Percentiles rank a stretch among this genome's conserved stretches.
Evolutionary conservation across 64 coral and sea anemone species (phyloP).

Genomic region (Dendrophyllia cribrosa): DNA sequence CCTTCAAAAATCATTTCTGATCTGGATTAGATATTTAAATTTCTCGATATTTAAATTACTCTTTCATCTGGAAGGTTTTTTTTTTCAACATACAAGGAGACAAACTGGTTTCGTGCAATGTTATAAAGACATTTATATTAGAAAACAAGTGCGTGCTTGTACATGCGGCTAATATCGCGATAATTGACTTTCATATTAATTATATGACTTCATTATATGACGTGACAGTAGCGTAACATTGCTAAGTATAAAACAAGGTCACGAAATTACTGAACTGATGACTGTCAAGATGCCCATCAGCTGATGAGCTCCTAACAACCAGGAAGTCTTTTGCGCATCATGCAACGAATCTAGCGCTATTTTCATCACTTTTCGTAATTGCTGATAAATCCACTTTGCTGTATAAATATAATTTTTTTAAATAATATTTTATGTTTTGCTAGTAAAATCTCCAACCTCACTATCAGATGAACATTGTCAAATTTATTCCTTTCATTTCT

Average conservation of each 20-base stretch:
- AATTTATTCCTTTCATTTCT: no score
- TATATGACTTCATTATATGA: not conserved
- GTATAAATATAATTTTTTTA: no score
- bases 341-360: no score
- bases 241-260: slow-evolving; percentile 4
- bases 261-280: not conserved
- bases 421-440: no score
- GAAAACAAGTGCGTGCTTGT: not conserved
- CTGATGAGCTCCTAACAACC: no score
- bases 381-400: no score
- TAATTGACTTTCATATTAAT: not conserved
- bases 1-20: not conserved
- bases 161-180: not conserved
- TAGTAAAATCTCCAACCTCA: no score
- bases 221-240: not conserved
- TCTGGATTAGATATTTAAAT: slow-evolving; percentile 24
- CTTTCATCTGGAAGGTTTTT: not conserved
- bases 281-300: no score
- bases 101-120: not conserved
- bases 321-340: no score
- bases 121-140: not conserved
- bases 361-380: no score
- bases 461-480: no score
- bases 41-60: not conserved
- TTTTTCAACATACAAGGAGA: not conserved